Evolutionary conservation across 2,113 vertebrate species (phyloP).

Genomic region (Muntiacus muntjak): DNA sequence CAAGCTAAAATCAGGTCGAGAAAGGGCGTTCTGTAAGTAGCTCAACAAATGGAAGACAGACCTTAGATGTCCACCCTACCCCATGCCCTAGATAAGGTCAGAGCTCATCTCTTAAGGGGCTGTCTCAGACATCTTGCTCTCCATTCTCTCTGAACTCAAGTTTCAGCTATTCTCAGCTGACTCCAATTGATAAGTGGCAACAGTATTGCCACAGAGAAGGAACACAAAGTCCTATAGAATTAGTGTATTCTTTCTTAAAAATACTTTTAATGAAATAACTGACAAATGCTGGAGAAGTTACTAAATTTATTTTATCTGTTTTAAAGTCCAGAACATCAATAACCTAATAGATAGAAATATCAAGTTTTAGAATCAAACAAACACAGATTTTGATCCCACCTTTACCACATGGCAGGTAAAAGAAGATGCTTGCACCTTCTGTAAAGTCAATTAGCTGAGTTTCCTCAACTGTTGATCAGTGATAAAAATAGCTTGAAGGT

Average conservation of each 20-base stretch:
- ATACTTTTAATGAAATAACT: background rate
- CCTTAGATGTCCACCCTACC: background rate
- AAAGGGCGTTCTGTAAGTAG: background rate
- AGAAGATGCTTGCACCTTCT: background rate
- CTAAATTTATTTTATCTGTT: background rate
- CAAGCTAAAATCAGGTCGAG: background rate
- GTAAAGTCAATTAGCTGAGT: background rate
- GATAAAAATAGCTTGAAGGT: background rate
- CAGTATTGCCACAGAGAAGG: background rate
- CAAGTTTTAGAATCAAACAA: background rate
- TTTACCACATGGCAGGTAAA: background rate
- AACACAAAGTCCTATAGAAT: background rate
- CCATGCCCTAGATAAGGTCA: background rate
- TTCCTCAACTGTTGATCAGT: background rate
- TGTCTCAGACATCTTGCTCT: background rate
- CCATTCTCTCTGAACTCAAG: background rate
- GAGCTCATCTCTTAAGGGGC: background rate
- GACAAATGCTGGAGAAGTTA: background rate
- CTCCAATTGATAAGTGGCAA: background rate
- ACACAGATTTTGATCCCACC: background rate
- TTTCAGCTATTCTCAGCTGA: background rate
- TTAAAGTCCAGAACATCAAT: background rate
- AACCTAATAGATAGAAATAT: background rate
- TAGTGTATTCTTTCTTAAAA: background rate
- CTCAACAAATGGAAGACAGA: background rate